Conservation (phyloP, 2,888 invertebrate species). For the Sicus ferrugineus region DNA sequence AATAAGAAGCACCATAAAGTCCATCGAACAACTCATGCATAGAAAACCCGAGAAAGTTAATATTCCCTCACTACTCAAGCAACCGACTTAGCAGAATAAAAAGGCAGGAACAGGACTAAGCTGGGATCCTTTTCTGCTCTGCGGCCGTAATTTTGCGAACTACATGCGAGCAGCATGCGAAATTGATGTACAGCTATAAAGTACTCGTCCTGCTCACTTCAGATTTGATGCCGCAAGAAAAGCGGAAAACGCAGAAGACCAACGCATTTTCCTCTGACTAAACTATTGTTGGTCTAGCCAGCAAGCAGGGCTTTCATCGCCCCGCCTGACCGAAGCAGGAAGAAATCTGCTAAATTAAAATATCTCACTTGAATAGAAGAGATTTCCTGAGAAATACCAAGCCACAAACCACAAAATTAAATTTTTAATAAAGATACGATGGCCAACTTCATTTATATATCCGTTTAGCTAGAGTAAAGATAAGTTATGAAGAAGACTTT, state of each 20-base stretch:
- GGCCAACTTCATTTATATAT: too few species aligned
- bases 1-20: conserved; percentile 2
- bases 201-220: not conserved
- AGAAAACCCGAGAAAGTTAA: not conserved
- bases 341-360: conserved; percentile 17
- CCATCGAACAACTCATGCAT: not conserved
- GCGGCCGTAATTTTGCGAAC: too few species aligned
- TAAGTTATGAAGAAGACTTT: too few species aligned
- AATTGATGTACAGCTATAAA: too few species aligned
- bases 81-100: too few species aligned
- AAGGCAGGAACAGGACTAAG: too few species aligned
- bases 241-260: not conserved
- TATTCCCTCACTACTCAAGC: not conserved
- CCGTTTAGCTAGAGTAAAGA: too few species aligned
- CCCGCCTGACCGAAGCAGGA: not conserved
- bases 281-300: not conserved
- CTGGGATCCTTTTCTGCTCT: too few species aligned
- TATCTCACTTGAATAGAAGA: conserved; percentile 20
- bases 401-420: conserved; percentile 10
- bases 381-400: not conserved
- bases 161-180: too few species aligned
- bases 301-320: not conserved
- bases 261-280: not conserved
- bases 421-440: not conserved
- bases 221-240: too few species aligned